Evolutionary conservation across 35 echinoderm and acorn worm genomes (phyloP).

Genomic region (Strongylocentrotus purpuratus): DNA sequence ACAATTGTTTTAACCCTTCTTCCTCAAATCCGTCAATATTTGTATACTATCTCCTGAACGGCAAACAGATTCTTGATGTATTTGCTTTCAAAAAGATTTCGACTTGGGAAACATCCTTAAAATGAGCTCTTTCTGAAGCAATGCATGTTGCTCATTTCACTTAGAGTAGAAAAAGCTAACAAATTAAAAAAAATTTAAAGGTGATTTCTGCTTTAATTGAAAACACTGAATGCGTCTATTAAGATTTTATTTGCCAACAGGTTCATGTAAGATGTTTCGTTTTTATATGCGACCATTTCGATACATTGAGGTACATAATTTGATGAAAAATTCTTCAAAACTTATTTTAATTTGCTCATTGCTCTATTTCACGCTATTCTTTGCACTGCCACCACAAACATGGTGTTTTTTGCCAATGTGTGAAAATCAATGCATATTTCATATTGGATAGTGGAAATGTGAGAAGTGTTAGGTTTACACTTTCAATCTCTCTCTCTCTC

Average conservation of each 20-base stretch:
- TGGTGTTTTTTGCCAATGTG: not conserved
- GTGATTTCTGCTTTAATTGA: not conserved
- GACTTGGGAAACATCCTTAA: too few relatives aligned
- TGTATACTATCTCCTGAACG: too few relatives aligned
- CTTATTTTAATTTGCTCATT: not conserved
- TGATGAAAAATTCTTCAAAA: not conserved
- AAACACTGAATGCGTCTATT: not conserved
- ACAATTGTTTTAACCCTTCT: too few relatives aligned
- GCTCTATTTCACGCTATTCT: not conserved
- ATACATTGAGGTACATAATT: not conserved
- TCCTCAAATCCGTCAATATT: too few relatives aligned
- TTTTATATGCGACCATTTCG: not conserved
- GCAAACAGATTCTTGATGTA: too few relatives aligned
- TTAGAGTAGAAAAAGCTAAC: not conserved
- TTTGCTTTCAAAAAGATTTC: too few relatives aligned
- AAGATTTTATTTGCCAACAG: not conserved
- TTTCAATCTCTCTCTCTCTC: too few relatives aligned
- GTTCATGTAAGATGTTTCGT: not conserved
- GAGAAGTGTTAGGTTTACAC: too few relatives aligned
- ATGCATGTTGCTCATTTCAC: not conserved
- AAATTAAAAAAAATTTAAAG: too few relatives aligned
- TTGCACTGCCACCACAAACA: not conserved
- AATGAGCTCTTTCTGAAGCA: not conserved
- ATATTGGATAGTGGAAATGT: too few relatives aligned
- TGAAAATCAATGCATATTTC: not conserved